A percentile compares a stretch with the other conserved stretches of the same genome.
phyloP scores from a whole-genome alignment of 2,888 invertebrate genomes.

The Nasonia oneida region DNA sequence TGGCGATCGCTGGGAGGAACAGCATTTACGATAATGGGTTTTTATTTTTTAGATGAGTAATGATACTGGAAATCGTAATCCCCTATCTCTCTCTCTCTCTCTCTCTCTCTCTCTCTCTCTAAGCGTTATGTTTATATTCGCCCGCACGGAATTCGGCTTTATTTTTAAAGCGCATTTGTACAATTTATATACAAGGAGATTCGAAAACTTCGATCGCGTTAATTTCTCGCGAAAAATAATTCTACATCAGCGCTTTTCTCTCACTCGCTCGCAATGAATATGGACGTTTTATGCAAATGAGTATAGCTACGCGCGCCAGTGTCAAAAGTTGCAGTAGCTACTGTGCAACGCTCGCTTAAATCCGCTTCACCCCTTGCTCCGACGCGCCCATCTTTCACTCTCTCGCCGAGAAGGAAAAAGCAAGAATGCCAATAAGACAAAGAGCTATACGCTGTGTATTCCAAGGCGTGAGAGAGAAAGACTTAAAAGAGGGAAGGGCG shows the following conservation, averaged over 20 bases:
- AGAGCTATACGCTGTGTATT: not conserved
- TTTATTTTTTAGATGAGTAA: conserved; percentile 3
- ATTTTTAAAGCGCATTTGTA: not conserved
- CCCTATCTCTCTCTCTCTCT: too few relatives aligned
- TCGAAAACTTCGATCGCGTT: not conserved
- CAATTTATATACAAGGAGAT: not conserved
- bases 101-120: too few relatives aligned
- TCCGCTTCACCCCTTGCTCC: not conserved
- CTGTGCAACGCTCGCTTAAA: not conserved
- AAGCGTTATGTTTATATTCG: not conserved
- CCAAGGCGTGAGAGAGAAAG: not conserved
- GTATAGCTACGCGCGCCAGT: not conserved
- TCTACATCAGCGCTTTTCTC: not conserved
- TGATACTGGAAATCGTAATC: not conserved
- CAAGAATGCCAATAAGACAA: conserved; percentile 29
- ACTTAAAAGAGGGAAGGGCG: not conserved
- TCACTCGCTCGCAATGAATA: conserved; percentile 19
- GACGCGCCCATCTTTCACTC: not conserved
- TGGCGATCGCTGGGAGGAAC: not conserved
- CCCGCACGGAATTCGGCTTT: not conserved
- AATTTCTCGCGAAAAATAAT: conserved; percentile 12
- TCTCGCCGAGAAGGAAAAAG: not conserved
- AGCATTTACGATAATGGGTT: conserved; percentile 15
- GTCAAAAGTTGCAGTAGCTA: conserved; percentile 32
- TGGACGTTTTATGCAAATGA: conserved; percentile 40